A percentile compares a stretch with the other conserved stretches of the same genome.
Evolutionary conservation across 2,113 vertebrate species (phyloP).

Genomic region (Melospiza georgiana): DNA sequence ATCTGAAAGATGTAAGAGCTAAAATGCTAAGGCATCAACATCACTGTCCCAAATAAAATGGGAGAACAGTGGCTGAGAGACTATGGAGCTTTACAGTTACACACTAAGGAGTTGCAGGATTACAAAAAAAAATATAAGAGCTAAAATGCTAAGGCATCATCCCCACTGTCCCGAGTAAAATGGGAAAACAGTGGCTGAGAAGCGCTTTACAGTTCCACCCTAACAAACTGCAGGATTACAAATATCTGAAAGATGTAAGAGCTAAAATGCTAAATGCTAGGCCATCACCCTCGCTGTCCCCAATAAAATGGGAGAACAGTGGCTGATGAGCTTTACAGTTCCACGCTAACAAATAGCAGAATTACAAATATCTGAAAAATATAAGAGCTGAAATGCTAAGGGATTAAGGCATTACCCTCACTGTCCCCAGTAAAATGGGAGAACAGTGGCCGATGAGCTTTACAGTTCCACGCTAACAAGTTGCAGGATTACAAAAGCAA

Average conservation of each 20-base stretch:
- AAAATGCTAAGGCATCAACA: background rate
- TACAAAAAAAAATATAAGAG: background rate
- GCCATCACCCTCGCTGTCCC: background rate
- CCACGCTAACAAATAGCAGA: background rate
- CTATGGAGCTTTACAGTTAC: background rate
- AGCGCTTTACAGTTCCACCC: background rate
- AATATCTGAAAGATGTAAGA: too few species aligned
- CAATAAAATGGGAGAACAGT: background rate
- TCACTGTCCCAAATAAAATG: background rate
- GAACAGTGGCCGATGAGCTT: background rate
- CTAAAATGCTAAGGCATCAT: background rate
- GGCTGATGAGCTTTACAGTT: background rate
- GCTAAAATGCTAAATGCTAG: background rate
- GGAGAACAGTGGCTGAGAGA: background rate
- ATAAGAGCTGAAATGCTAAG: background rate
- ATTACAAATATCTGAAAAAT: background rate
- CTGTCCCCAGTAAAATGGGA: conserved; percentile 53
- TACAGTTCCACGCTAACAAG: background rate
- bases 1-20: background rate
- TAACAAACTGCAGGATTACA: background rate
- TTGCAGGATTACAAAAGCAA: background rate
- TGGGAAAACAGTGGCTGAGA: background rate
- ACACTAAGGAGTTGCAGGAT: background rate
- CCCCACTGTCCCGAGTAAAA: background rate
- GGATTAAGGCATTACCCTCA: background rate